A percentile compares a stretch with the other conserved stretches of the same genome.
phyloP scores from a whole-genome alignment of 1,140 invertebrate genomes.

The Drosophila kurseongensis region DNA sequence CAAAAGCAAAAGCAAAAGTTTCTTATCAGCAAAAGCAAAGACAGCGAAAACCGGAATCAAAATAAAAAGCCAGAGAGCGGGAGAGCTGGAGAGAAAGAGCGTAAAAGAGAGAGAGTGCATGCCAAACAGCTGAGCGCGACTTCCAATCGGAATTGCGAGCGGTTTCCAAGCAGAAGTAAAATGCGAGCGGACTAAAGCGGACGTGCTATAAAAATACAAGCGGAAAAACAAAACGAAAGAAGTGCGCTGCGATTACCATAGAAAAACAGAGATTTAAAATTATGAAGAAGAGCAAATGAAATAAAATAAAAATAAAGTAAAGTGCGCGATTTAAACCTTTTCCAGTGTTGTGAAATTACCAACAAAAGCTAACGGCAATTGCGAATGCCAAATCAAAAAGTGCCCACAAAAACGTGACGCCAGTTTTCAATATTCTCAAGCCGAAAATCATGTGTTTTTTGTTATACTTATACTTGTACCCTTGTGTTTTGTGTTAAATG shows the following conservation, averaged over 20 bases:
- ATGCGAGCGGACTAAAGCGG: conserved; percentile 25
- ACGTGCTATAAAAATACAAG: conserved; percentile 20
- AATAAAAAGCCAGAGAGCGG: conserved; percentile 52
- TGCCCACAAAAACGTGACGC: conserved; percentile 49
- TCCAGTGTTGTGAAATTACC: conserved; percentile 56
- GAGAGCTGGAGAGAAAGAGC: conserved; percentile 5
- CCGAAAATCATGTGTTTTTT: conserved; percentile 32
- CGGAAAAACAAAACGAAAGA: conserved; percentile 1
- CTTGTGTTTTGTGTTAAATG: conserved; percentile 69
- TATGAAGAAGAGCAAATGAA: neutral
- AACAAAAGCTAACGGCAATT: conserved; percentile 38
- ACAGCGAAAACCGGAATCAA: conserved; percentile 73
- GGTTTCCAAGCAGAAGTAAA: conserved; percentile 33
- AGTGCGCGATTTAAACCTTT: conserved; percentile 33
- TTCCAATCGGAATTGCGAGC: conserved; percentile 1
- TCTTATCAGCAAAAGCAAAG: conserved; percentile 59
- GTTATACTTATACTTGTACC: neutral
- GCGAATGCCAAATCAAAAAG: conserved; percentile 19
- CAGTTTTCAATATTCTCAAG: conserved; percentile 36
- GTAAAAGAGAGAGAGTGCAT: conserved; percentile 13
- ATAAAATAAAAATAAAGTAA: conserved; percentile 20
- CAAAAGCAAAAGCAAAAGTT: conserved; percentile 23
- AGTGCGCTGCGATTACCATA: conserved; percentile 14
- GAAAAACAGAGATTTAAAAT: conserved; percentile 20
- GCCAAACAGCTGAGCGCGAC: conserved; percentile 2